Evolutionary conservation across 1,140 invertebrate genomes (phyloP).

Genomic region (Lepidurus couesii): DNA sequence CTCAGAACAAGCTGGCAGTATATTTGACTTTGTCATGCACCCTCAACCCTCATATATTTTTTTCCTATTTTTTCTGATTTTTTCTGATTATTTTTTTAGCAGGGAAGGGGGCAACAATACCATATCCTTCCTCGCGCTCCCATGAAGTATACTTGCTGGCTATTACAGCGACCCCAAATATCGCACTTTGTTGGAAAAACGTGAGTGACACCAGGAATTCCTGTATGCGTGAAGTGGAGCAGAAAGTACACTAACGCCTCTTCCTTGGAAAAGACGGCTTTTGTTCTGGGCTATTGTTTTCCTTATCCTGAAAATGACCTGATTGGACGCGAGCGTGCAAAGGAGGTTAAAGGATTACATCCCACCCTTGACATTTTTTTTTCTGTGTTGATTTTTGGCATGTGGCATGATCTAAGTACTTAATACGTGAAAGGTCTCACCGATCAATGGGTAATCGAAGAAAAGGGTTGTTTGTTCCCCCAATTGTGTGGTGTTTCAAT

Average conservation of each 20-base stretch:
- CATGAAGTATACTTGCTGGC: neutral
- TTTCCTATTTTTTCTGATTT: neutral
- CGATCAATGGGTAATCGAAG: slow-evolving; percentile 5
- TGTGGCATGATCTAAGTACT: neutral
- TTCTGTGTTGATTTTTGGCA: neutral
- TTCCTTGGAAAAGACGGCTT: neutral
- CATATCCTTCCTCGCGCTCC: no score
- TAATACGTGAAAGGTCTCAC: neutral
- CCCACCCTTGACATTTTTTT: neutral
- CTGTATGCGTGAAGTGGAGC: neutral
- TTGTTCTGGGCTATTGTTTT: neutral
- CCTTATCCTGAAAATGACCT: neutral
- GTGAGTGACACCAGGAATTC: neutral
- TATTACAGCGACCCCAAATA: neutral
- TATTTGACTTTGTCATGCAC: slow-evolving; percentile 5
- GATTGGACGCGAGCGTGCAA: neutral
- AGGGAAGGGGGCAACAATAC: no score
- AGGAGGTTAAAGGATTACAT: neutral
- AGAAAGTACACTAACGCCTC: neutral
- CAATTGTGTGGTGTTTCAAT: neutral
- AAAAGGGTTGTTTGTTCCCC: neutral
- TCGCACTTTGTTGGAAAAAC: neutral
- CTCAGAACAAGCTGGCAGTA: neutral
- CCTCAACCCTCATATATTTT: neutral
- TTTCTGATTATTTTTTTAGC: neutral